Percentiles rank a stretch among this genome's conserved stretches.
phyloP scores from a whole-genome alignment of 1,140 invertebrate species.

The Idris sp. region DNA sequence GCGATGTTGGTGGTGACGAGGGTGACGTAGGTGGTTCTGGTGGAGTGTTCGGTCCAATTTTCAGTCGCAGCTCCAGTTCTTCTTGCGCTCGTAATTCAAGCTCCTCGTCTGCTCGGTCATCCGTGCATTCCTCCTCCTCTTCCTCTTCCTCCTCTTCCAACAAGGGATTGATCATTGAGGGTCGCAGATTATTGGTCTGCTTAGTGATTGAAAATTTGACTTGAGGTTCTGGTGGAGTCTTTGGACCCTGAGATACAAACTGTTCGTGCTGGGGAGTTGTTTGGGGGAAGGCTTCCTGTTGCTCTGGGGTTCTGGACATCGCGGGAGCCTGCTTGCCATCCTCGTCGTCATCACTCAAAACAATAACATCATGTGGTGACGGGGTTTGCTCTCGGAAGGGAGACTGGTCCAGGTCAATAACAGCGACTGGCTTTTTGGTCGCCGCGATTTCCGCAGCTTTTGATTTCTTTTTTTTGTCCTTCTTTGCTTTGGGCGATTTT shows the following conservation, averaged over 20 bases:
- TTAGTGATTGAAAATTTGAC: slow-evolving; percentile 83
- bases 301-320: slow-evolving; percentile 67
- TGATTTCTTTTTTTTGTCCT: slow-evolving; percentile 78
- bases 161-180: slow-evolving; percentile 82
- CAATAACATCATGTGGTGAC: slow-evolving; percentile 88
- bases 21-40: slow-evolving; percentile 82
- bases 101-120: slow-evolving; percentile 73
- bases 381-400: slow-evolving; percentile 88
- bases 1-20: slow-evolving; percentile 83
- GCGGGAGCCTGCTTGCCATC: slow-evolving; percentile 77
- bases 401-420: slow-evolving; percentile 91
- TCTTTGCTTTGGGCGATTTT: slow-evolving; percentile 77
- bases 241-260: slow-evolving; percentile 80
- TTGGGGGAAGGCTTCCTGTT: slow-evolving; percentile 65
- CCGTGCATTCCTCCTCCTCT: slow-evolving; percentile 69
- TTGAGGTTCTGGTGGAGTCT: slow-evolving; percentile 86
- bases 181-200: slow-evolving; percentile 80
- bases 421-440: slow-evolving; percentile 85
- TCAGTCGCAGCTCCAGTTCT: slow-evolving; percentile 74
- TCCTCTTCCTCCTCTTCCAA: slow-evolving; percentile 71
- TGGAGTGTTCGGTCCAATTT: slow-evolving; percentile 82
- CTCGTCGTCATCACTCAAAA: slow-evolving; percentile 89
- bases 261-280: slow-evolving; percentile 69
- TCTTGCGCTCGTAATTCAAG: slow-evolving; percentile 75
- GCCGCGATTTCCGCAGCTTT: slow-evolving; percentile 78